Evolutionary conservation across 2,797 vertebrate genomes (phyloP), one percentile per base, ranked within the genome.

Genomic region (Mustela erminea): DNA sequence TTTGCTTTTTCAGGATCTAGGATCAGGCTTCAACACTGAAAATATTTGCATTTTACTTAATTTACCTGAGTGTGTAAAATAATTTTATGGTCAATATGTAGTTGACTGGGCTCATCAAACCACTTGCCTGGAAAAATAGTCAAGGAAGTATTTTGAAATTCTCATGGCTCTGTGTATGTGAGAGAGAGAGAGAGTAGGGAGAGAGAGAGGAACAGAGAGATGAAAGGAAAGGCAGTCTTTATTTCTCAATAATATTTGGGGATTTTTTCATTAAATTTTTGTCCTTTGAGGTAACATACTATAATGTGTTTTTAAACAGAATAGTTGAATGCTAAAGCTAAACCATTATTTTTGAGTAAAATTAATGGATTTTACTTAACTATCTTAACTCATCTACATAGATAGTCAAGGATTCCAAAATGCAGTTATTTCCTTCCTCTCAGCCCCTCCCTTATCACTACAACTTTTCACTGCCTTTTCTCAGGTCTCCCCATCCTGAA

Each of bases 51-150:
- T 92, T 84, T 91, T 92, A 94, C 17, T 91, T 66, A 83, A 70
- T 64, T 94, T 78, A 74, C 58, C 68, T 94, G 70, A 27, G 43
- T 46, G 3, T 29, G 41, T 95, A 60, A 87, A 85, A 94, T 91
- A 58, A 91, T 64, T 64, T 84, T 58, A 35, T 32, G 46, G 43
- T 75, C 75, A 81, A 10, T 56, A n/a, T 54, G 49, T 35, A 93
- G 20, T 80, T 82, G 52, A 60, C 11, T 93, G 93, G 68, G 13
- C 20, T 83, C 43, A 82, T 46, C 82, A 90, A 95, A 83, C 88
- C 38, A 77, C 35, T 66, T 77, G 14, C 68, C 66, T 62, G 46
- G 77, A 84, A 94, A 93, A 70, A 84, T 62, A 46, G 23, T 54
- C 35, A 62, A 89, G 92, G 49, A 95, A 92, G 74, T 91, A 85